These are phyloP conservation scores for Boloria euphrosyne DNA, from an alignment of 2,888 invertebrate species.

Conservation along the genomic window DNA sequence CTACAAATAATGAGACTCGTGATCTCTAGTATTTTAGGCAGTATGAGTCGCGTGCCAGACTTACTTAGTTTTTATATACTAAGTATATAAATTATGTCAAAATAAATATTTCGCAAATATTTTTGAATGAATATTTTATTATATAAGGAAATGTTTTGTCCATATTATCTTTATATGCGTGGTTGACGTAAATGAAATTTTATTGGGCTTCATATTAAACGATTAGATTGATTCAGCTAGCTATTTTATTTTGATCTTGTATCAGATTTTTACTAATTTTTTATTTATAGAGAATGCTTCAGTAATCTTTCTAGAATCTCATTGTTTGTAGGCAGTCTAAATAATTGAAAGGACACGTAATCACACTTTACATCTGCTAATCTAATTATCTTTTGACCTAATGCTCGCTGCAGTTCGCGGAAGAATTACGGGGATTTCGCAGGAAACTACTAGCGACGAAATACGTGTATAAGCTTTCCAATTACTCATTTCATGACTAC, in stretches of 20 bases:
- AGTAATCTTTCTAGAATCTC: constrained; percentile 22
- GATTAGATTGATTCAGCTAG: neutral
- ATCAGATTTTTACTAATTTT: neutral
- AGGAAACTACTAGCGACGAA: constrained; percentile 16
- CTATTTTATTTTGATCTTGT: neutral
- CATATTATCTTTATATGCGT: neutral
- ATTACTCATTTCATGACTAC: constrained; percentile 8
- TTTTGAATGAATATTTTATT: too few relatives aligned
- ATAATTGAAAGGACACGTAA: constrained; percentile 38
- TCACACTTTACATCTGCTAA: constrained; percentile 39
- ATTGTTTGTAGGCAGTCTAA: constrained; percentile 26
- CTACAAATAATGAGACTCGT: too few relatives aligned
- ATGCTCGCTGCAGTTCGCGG: constrained; percentile 62
- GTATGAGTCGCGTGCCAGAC: too few relatives aligned
- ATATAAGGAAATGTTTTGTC: neutral
- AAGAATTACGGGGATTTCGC: constrained; percentile 50
- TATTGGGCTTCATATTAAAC: constrained; percentile 4
- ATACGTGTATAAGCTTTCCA: constrained; percentile 16
- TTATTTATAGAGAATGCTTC: neutral
- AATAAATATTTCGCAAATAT: too few relatives aligned
- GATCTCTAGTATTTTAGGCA: too few relatives aligned
- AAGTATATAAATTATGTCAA: too few relatives aligned
- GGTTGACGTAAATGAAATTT: constrained; percentile 1
- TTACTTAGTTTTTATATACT: too few relatives aligned
- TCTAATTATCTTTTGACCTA: constrained; percentile 57